A percentile compares a stretch with the other conserved stretches of the same genome.
Evolutionary conservation across 2,888 invertebrate species (phyloP).

Genomic region (Apotomis capreana): DNA sequence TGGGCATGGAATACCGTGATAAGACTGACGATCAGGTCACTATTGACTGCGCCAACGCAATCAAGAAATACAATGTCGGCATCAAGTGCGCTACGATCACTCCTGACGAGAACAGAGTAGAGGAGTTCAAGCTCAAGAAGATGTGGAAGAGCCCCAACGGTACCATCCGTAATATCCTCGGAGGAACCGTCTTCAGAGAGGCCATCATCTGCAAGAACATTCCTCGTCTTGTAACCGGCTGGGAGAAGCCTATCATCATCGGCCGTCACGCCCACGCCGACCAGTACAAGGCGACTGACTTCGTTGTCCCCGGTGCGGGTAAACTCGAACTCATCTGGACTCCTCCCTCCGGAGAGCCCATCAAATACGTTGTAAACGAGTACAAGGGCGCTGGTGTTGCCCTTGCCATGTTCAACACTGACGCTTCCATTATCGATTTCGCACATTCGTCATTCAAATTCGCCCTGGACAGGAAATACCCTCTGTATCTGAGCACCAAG

Average conservation of each 20-base stretch:
- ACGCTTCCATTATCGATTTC: slow-evolving; percentile 95
- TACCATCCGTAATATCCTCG: slow-evolving; percentile 93
- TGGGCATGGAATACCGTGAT: slow-evolving; percentile 97
- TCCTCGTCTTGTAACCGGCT: slow-evolving; percentile 96
- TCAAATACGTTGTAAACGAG: slow-evolving; percentile 90
- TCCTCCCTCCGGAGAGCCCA: slow-evolving; percentile 85
- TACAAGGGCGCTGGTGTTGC: slow-evolving; percentile 96
- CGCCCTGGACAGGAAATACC: slow-evolving; percentile 92
- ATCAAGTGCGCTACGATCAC: slow-evolving; percentile 99
- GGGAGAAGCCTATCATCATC: slow-evolving; percentile 98
- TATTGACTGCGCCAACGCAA: slow-evolving; percentile 97
- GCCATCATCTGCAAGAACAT: slow-evolving; percentile 96
- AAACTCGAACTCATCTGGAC: slow-evolving; percentile 93
- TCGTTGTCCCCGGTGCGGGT: slow-evolving; percentile 95
- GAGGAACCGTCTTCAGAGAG: slow-evolving; percentile 92
- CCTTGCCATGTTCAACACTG: slow-evolving; percentile 98
- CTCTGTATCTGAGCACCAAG: slow-evolving; percentile 97
- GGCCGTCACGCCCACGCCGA: slow-evolving; percentile 99
- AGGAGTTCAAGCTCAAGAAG: slow-evolving; percentile 93
- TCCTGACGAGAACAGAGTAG: slow-evolving; percentile 97
- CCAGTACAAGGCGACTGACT: slow-evolving; percentile 98
- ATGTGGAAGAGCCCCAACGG: slow-evolving; percentile 97
- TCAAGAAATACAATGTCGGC: slow-evolving; percentile 98
- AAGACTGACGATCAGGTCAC: slow-evolving; percentile 97
- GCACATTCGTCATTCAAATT: slow-evolving; percentile 97